Evolutionary conservation across 37 sponge, comb jelly and placozoan species (phyloP).

Genomic region (Haliclona indistincta): DNA sequence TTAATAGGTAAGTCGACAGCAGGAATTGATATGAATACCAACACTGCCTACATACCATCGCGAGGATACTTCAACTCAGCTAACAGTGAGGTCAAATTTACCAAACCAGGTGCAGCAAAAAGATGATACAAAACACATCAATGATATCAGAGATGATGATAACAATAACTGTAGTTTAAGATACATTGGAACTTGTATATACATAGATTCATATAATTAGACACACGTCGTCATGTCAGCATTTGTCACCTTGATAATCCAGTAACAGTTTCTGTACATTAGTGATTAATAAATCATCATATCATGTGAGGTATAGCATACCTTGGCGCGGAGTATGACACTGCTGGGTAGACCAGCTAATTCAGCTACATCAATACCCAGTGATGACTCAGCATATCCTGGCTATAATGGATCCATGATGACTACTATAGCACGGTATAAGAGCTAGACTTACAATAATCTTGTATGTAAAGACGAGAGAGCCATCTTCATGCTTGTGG

Average conservation of each 20-base stretch:
- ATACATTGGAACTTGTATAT: too few species aligned
- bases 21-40: too few species aligned
- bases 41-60: too few species aligned
- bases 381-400: constrained; percentile 54
- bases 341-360: constrained; percentile 65
- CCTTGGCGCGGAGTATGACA: constrained; percentile 68
- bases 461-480: constrained; percentile 54
- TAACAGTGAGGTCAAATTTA: too few species aligned
- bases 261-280: not conserved
- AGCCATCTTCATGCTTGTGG: constrained; percentile 14
- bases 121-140: too few species aligned
- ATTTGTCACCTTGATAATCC: not conserved
- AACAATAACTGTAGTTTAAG: too few species aligned
- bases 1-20: too few species aligned
- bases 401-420: constrained; percentile 29
- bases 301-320: not conserved
- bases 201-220: too few species aligned
- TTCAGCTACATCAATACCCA: constrained; percentile 76
- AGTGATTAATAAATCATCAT: not conserved
- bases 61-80: too few species aligned
- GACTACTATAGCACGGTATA: not conserved
- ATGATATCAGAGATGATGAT: too few species aligned
- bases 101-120: too few species aligned
- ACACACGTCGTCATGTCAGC: not conserved
- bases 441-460: constrained; percentile 33